phyloP scores from a whole-genome alignment of 2,888 invertebrate genomes.

The Drosophila nr. perissopoda region DNA sequence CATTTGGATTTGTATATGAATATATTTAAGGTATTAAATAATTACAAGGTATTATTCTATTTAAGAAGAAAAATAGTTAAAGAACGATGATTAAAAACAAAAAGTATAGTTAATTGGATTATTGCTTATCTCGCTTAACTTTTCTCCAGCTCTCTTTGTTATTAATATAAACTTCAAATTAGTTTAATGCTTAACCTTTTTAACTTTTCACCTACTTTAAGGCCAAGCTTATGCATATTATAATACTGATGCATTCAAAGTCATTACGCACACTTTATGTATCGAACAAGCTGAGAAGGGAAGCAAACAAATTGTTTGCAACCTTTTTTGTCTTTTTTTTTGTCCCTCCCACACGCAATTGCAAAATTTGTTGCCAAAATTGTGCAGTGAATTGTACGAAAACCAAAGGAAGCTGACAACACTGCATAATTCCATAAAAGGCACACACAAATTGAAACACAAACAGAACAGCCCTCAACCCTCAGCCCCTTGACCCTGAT shows the following conservation, averaged over 20 bases:
- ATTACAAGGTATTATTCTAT: not conserved
- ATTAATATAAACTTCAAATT: not conserved
- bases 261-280: constrained; percentile 10
- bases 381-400: constrained; percentile 36
- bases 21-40: not conserved
- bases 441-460: constrained; percentile 76
- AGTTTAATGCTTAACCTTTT: not conserved
- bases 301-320: constrained; percentile 31
- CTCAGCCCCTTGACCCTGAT: constrained; percentile 9
- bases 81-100: not conserved
- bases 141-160: not conserved
- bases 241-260: constrained; percentile 4
- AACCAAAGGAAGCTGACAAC: constrained; percentile 67
- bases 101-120: not conserved
- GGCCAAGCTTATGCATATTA: not conserved
- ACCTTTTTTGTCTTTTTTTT: not conserved
- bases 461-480: constrained; percentile 52
- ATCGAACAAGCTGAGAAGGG: constrained; percentile 9
- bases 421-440: constrained; percentile 79
- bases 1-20: not conserved
- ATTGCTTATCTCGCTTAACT: not conserved
- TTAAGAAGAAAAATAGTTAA: not conserved
- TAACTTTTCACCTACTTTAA: not conserved
- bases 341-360: constrained; percentile 36
- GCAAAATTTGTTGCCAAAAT: constrained; percentile 34